phyloP scores from a whole-genome alignment of 2,113 vertebrate species.

The Cyprinodon brontotheroides region DNA sequence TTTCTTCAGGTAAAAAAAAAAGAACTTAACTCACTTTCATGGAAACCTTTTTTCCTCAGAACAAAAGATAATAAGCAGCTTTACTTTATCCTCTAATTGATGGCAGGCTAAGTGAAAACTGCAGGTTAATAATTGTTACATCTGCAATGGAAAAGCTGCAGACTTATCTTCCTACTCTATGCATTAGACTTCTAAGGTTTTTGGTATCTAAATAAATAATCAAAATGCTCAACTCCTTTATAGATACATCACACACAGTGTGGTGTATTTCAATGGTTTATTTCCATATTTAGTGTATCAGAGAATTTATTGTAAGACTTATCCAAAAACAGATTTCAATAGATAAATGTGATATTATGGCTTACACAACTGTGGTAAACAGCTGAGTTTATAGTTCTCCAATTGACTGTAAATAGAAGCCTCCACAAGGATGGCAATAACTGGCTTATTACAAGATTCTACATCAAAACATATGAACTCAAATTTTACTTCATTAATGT shows the following conservation, averaged over 20 bases:
- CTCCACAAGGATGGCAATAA: neutral
- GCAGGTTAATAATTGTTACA: slow-evolving; percentile 48
- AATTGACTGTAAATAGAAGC: neutral
- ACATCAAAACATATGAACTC: too few relatives aligned
- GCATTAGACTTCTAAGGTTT: slow-evolving; percentile 14
- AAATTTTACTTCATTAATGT: neutral
- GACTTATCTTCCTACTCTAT: neutral
- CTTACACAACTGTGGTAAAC: too few relatives aligned
- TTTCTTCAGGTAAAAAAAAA: slow-evolving; percentile 90
- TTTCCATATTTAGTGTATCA: neutral
- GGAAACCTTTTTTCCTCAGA: slow-evolving; percentile 22
- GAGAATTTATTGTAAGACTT: neutral
- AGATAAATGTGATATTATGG: neutral
- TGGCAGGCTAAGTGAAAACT: slow-evolving; percentile 54
- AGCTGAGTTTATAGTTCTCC: neutral
- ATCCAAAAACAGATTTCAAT: too few relatives aligned
- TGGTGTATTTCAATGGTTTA: neutral
- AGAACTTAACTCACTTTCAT: slow-evolving; percentile 14
- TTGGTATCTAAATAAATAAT: slow-evolving; percentile 5
- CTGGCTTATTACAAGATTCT: too few relatives aligned
- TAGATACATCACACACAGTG: neutral
- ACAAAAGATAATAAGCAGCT: slow-evolving; percentile 28
- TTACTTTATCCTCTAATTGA: slow-evolving; percentile 11
- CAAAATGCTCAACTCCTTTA: neutral
- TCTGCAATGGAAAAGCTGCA: slow-evolving; percentile 20